Evolutionary conservation across 1,140 invertebrate species (phyloP).

Genomic region (Anagrus nilaparvatae): DNA sequence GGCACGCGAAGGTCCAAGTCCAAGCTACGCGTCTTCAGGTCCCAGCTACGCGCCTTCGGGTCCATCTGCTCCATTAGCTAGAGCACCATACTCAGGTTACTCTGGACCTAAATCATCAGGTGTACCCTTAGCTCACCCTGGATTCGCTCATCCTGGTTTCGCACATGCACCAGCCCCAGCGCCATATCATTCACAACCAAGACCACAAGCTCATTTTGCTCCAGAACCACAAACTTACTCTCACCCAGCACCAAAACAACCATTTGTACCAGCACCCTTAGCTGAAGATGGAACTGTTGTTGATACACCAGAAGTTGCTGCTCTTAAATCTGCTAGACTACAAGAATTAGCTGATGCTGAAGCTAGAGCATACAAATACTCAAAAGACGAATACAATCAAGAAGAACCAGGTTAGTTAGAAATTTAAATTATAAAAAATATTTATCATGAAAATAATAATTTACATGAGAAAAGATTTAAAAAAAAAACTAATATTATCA

Average conservation of each 20-base stretch:
- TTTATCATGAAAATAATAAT: no score
- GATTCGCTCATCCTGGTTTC: constrained; percentile 11
- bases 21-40: constrained; percentile 9
- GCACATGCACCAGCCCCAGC: constrained; percentile 9
- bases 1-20: constrained; percentile 15
- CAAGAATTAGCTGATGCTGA: constrained; percentile 38
- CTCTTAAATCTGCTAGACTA: constrained; percentile 38
- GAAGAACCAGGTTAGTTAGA: constrained; percentile 29
- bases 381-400: constrained; percentile 29
- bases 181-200: constrained; percentile 14
- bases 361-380: constrained; percentile 43
- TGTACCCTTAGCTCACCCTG: constrained; percentile 8
- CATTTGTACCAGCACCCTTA: constrained; percentile 44
- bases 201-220: constrained; percentile 22
- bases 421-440: no score
- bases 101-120: constrained; percentile 15
- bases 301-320: constrained; percentile 52
- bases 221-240: constrained; percentile 23
- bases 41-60: constrained; percentile 11
- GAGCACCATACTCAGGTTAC: constrained; percentile 9
- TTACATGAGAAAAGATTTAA: no score
- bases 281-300: constrained; percentile 46
- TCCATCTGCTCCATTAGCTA: constrained; percentile 12
- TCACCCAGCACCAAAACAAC: constrained; percentile 17
- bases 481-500: no score